A percentile compares a stretch with the other conserved stretches of the same genome.
Evolutionary conservation across 2,888 invertebrate genomes (phyloP).

Genomic region (Orchestes rusci): DNA sequence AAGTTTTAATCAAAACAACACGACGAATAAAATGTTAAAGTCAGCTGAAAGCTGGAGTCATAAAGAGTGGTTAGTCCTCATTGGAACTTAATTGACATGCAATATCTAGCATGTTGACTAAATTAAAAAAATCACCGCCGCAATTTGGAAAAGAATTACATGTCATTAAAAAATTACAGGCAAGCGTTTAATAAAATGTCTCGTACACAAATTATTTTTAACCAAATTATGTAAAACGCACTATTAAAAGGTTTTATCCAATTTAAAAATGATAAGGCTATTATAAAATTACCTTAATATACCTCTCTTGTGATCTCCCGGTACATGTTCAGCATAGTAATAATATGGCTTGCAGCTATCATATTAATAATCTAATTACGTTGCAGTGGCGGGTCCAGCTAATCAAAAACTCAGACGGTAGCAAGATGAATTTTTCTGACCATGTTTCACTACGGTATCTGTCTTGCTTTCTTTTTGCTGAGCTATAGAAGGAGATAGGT

Average conservation of each 20-base stretch:
- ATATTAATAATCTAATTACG: constrained; percentile 42
- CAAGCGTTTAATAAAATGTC: constrained; percentile 9
- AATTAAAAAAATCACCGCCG: too few species aligned
- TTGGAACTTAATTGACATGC: too few species aligned
- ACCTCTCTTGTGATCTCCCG: constrained; percentile 16
- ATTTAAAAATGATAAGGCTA: constrained; percentile 26
- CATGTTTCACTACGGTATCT: neutral
- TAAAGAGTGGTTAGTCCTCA: too few species aligned
- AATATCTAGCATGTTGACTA: too few species aligned
- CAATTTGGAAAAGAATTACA: too few species aligned
- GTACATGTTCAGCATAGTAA: constrained; percentile 27
- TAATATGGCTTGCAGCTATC: constrained; percentile 31
- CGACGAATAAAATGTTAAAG: too few species aligned
- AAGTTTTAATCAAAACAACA: too few species aligned
- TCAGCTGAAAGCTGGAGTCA: too few species aligned
- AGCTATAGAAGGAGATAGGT: neutral
- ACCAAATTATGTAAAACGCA: constrained; percentile 23
- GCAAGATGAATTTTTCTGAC: constrained; percentile 32
- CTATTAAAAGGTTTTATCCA: constrained; percentile 22
- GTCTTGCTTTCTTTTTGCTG: neutral
- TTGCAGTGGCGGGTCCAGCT: constrained; percentile 38
- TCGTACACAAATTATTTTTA: constrained; percentile 22
- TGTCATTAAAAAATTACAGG: too few species aligned
- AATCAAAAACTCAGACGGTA: constrained; percentile 38
- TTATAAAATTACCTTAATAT: constrained; percentile 25